Percentiles rank a stretch among this genome's conserved stretches.
Evolutionary conservation across 2,888 invertebrate species (phyloP).

Genomic region (Drosophila gaucha): DNA sequence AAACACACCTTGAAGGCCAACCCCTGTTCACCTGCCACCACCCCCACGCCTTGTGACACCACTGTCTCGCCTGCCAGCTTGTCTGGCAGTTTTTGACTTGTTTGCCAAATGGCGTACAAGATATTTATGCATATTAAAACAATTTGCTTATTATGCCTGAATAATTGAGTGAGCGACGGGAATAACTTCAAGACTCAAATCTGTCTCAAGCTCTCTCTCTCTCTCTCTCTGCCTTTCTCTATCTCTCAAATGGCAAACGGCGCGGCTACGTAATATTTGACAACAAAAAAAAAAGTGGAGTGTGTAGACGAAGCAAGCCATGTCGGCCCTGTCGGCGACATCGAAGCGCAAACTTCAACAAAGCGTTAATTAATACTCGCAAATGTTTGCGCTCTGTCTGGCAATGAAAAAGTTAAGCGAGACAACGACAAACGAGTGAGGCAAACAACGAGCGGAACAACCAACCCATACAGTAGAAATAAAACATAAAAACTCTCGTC

Average conservation of each 20-base stretch:
- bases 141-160: constrained; percentile 81
- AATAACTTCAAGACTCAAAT: constrained; percentile 23
- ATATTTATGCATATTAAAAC: constrained; percentile 81
- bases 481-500: constrained; percentile 59
- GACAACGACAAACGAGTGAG: constrained; percentile 59
- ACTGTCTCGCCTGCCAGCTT: constrained; percentile 43
- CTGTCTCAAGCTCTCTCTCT: background rate
- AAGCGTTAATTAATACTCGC: constrained; percentile 82
- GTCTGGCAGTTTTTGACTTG: constrained; percentile 72
- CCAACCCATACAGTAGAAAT: constrained; percentile 27
- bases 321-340: constrained; percentile 63
- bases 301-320: constrained; percentile 15
- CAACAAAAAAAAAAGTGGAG: constrained; percentile 24
- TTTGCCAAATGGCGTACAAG: constrained; percentile 81
- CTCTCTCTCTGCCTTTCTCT: background rate
- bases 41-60: background rate
- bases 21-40: constrained; percentile 1
- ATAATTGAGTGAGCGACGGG: constrained; percentile 68
- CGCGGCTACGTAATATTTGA: constrained; percentile 74
- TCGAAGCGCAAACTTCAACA: constrained; percentile 79
- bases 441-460: constrained; percentile 42
- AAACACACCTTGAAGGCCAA: constrained; percentile 70
- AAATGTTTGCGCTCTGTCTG: constrained; percentile 82
- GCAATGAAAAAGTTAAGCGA: constrained; percentile 80
- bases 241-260: constrained; percentile 22